A percentile compares a stretch with the other conserved stretches of the same genome.
These are phyloP conservation scores for Andrena camellia DNA, from an alignment of 2,888 invertebrate species.

Conservation along the genomic window DNA sequence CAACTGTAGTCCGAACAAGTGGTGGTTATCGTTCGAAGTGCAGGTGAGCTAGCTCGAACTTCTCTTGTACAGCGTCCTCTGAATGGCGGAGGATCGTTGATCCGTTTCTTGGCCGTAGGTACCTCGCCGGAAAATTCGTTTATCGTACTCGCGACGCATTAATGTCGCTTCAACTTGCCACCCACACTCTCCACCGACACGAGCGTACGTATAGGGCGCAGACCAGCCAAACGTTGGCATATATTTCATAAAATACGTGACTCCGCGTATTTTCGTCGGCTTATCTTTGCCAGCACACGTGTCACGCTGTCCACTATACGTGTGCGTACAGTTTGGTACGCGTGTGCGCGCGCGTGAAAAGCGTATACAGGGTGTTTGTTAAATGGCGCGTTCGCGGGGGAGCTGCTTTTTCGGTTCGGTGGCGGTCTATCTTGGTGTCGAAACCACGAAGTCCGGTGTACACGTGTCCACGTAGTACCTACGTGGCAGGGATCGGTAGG, in stretches of 20 bases:
- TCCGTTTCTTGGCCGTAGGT: conserved; percentile 44
- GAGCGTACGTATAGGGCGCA: background rate
- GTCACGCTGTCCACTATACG: conserved; percentile 59
- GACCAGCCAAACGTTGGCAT: conserved; percentile 46
- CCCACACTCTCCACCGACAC: background rate
- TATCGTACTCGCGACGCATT: conserved; percentile 50
- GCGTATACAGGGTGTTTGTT: conserved; percentile 16
- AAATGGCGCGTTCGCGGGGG: conserved; percentile 13
- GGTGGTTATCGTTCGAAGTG: conserved; percentile 27
- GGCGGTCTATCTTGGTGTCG: background rate
- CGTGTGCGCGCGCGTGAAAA: background rate
- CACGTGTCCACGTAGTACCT: background rate
- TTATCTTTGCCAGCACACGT: conserved; percentile 79
- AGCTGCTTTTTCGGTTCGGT: background rate
- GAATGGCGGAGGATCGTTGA: conserved; percentile 23
- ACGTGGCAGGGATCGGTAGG: background rate
- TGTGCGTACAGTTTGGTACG: conserved; percentile 6
- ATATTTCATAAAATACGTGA: conserved; percentile 82
- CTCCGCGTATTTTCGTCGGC: conserved; percentile 79
- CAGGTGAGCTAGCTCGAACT: conserved; percentile 1
- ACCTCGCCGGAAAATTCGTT: conserved; percentile 63
- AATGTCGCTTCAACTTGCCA: conserved; percentile 58
- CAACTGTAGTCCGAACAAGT: background rate
- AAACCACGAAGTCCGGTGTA: background rate
- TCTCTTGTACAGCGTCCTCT: background rate